Base-by-base conservation (phyloP, 2,888 invertebrate species). In the Ceraclea dissimilis region DNA sequence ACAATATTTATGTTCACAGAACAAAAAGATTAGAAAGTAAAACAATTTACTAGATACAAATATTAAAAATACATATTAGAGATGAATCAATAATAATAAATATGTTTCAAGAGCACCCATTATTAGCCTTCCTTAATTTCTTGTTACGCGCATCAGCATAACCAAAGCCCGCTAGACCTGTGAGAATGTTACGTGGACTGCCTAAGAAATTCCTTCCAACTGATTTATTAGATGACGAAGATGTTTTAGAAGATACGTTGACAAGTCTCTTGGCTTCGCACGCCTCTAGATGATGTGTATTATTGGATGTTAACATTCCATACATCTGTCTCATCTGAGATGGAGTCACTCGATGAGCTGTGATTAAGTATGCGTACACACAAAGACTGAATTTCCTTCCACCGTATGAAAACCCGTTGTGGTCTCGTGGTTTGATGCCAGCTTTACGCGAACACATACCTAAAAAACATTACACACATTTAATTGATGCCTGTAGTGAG, bases 361-460 rank as follows among this genome's bases (percentile, higher is more conserved):
- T 56, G 46, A 62, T 54, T 22, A 58, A 21, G 43, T 56, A 46
- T 16, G 44, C 31, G 43, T 50, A 60, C n/a, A 52, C 34, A 52
- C 62, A 62, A 11, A 54, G 48, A 26, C 56, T 49, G 43, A 52
- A 50, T 21, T 56, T 54, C 2, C 62, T 55, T 39, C 34, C 49
- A 6, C 34, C 26, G 69, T 82, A 84, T 64, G 81, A 79, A 70
- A 89, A 89, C 18, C 81, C 76, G 1, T 81, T 73, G 70, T 85
- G 81, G 71, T 86, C 83, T 26, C 77, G 75, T 0, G 87, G 83
- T 5, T 69, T 68, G 1, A 89, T 65, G 1, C 73, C 71, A 0
- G 85, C 80, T 5, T 76, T 76, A 13, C 73, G 71, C 0, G 88
- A 82, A 66, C 87, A 86, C 59, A 86, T 78, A 20, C 81, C 82